phyloP scores from a whole-genome alignment of 2,888 invertebrate species.

The Macaria liturata region DNA sequence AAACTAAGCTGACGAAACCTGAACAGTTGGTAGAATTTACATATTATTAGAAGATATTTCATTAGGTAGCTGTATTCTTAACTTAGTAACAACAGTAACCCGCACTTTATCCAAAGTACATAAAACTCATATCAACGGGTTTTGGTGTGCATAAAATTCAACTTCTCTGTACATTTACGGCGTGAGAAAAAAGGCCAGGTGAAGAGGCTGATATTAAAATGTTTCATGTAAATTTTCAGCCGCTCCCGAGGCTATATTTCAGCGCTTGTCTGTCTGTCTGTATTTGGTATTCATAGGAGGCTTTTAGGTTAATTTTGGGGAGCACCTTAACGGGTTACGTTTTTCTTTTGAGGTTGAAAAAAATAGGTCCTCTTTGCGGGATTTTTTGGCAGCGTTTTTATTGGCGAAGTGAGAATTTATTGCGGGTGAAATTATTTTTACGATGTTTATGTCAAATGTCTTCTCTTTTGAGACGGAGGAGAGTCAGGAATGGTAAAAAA shows the following conservation, averaged over 20 bases:
- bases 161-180: slow-evolving; percentile 64
- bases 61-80: no score
- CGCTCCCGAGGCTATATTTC: slow-evolving; percentile 72
- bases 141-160: slow-evolving; percentile 54
- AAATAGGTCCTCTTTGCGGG: slow-evolving; percentile 10
- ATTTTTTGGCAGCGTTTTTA: neutral
- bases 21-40: no score
- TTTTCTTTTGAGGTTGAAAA: slow-evolving; percentile 31
- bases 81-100: no score
- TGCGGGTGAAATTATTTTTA: no score
- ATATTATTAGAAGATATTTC: no score
- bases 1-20: no score
- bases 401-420: neutral
- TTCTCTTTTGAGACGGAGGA: no score
- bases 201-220: slow-evolving; percentile 76
- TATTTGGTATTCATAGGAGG: slow-evolving; percentile 77
- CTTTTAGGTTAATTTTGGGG: slow-evolving; percentile 72
- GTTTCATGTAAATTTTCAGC: slow-evolving; percentile 81
- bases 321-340: slow-evolving; percentile 37
- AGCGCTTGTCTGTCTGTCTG: slow-evolving; percentile 65
- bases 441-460: no score
- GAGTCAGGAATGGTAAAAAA: no score
- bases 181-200: slow-evolving; percentile 80
- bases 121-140: slow-evolving; percentile 51
- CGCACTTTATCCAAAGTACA: slow-evolving; percentile 18